These are phyloP conservation scores for Drosophila insularis DNA, from an alignment of 1,140 invertebrate genomes.

Conservation along the genomic window DNA sequence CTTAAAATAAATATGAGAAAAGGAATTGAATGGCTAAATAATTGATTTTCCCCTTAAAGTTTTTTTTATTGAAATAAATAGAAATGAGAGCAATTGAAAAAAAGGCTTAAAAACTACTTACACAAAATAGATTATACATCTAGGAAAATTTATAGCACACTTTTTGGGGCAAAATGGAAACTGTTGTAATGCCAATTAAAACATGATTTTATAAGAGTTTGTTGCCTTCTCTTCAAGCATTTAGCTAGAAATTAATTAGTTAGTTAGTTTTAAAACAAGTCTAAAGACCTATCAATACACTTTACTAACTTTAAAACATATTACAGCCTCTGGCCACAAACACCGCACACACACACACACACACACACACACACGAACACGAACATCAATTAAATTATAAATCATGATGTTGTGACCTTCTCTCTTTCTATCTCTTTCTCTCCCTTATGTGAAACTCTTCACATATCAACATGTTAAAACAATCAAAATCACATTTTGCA, in stretches of 20 bases:
- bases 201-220: background rate
- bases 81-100: background rate
- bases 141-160: background rate
- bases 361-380: background rate
- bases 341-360: conserved; percentile 11
- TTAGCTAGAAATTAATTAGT: conserved; percentile 4
- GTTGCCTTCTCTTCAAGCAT: background rate
- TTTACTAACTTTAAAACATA: conserved; percentile 11
- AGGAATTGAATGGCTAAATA: background rate
- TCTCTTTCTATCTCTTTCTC: background rate
- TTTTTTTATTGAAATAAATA: background rate
- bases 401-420: background rate
- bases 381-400: conserved; percentile 8
- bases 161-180: background rate
- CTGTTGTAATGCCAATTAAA: background rate
- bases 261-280: background rate
- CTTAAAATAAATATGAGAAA: background rate
- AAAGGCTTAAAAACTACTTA: conserved; percentile 5
- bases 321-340: conserved; percentile 25
- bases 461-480: conserved; percentile 10
- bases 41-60: conserved; percentile 10
- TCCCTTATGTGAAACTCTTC: background rate
- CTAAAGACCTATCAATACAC: conserved; percentile 22
- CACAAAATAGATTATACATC: background rate
- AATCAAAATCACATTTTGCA: conserved; percentile 21